Conservation (phyloP, 2,888 invertebrate species). For the Mythimna lalbum region DNA sequence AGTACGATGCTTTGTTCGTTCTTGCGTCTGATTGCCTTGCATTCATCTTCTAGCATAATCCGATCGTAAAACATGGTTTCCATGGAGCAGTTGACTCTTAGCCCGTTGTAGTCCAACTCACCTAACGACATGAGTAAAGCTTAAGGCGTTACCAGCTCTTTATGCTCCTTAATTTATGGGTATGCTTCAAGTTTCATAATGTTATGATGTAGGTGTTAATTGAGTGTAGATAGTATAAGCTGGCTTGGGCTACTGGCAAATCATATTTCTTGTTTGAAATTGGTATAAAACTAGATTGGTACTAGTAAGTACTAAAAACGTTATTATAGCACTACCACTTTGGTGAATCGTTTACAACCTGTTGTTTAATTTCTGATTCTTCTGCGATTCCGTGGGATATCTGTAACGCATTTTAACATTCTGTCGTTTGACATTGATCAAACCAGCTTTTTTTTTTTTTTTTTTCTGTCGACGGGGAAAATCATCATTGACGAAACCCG, state of each 20-base stretch:
- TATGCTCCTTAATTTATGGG: constrained; percentile 42
- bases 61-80: constrained; percentile 84
- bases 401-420: too few species aligned
- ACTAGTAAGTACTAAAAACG: neutral
- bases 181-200: constrained; percentile 34
- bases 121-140: constrained; percentile 48
- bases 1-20: constrained; percentile 86
- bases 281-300: neutral
- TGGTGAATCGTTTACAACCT: neutral
- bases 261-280: neutral
- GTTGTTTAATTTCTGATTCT: constrained; percentile 26
- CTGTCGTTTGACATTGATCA: constrained; percentile 4
- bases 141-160: constrained; percentile 52
- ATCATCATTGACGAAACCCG: too few species aligned
- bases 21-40: constrained; percentile 84
- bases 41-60: constrained; percentile 87
- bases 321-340: neutral
- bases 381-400: neutral
- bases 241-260: neutral
- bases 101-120: constrained; percentile 64
- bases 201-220: constrained; percentile 39
- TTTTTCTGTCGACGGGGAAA: too few species aligned
- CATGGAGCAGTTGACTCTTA: constrained; percentile 74
- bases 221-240: constrained; percentile 18
- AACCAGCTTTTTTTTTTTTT: too few species aligned